These are phyloP conservation scores for Dynastes hyllus DNA, from an alignment of 2,888 invertebrate genomes.

Conservation along the genomic window DNA sequence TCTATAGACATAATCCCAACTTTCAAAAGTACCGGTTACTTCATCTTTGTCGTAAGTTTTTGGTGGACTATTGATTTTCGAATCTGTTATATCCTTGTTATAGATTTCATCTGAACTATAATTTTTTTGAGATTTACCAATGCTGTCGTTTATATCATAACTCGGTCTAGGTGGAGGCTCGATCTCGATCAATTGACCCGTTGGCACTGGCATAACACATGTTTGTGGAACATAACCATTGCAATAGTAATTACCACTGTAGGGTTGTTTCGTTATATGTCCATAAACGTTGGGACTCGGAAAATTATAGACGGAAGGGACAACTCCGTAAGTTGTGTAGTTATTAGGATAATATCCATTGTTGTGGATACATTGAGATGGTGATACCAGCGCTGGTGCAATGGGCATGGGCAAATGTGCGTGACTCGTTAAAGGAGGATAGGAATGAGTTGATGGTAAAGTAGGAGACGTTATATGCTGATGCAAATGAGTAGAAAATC, in stretches of 20 bases:
- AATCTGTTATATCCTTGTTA: conserved; percentile 28
- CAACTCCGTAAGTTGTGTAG: conserved; percentile 55
- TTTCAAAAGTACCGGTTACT: conserved; percentile 80
- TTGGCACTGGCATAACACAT: conserved; percentile 75
- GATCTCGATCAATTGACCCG: conserved; percentile 80
- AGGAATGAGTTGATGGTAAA: conserved; percentile 62
- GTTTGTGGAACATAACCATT: conserved; percentile 65
- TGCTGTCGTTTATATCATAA: conserved; percentile 64
- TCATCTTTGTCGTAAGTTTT: conserved; percentile 71
- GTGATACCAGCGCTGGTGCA: conserved; percentile 52
- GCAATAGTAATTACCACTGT: conserved; percentile 67
- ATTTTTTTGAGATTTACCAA: conserved; percentile 45
- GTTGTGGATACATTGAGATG: conserved; percentile 60
- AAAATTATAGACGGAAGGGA: conserved; percentile 58
- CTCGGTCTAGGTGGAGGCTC: conserved; percentile 70
- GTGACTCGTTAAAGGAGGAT: conserved; percentile 61
- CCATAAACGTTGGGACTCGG: conserved; percentile 57
- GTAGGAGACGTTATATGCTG: conserved; percentile 56
- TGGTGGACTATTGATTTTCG: conserved; percentile 42
- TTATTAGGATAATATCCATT: conserved; percentile 58
- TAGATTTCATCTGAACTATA: conserved; percentile 29
- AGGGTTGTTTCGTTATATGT: conserved; percentile 60
- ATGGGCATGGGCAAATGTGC: conserved; percentile 53
- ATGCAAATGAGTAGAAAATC: conserved; percentile 52
- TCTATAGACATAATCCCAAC: conserved; percentile 87